Evolutionary conservation across 2,797 vertebrate species (phyloP).

Genomic region (Otolemur crassicaudatus): DNA sequence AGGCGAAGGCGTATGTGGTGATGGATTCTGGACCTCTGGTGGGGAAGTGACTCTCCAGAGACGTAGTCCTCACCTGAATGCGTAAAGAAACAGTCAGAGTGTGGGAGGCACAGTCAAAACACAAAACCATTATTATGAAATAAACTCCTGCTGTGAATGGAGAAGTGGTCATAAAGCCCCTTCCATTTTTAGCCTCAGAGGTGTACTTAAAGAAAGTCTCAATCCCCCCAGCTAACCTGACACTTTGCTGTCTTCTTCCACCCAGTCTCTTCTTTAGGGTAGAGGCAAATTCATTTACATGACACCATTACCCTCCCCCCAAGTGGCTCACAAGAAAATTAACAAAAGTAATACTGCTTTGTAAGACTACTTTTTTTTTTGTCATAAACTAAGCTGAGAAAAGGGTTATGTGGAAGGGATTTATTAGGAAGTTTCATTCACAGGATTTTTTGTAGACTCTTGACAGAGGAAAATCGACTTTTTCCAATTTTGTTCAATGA

Average conservation of each 20-base stretch:
- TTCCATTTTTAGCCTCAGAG: neutral
- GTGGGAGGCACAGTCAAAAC: neutral
- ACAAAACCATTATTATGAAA: neutral
- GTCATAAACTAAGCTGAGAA: neutral
- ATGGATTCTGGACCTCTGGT: neutral
- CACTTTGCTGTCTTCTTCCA: neutral
- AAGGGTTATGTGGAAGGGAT: neutral
- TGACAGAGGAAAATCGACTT: neutral
- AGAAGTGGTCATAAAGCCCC: neutral
- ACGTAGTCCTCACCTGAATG: neutral
- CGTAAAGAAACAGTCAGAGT: neutral
- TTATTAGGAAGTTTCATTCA: neutral
- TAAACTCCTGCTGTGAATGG: neutral
- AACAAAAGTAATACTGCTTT: neutral
- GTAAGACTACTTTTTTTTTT: neutral
- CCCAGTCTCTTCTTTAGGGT: neutral
- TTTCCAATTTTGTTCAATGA: neutral
- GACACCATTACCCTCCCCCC: neutral
- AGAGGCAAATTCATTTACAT: neutral
- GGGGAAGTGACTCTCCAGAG: neutral
- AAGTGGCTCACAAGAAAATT: neutral
- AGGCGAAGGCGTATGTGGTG: neutral
- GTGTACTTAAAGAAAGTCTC: neutral
- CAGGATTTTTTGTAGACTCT: neutral
- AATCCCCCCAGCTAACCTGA: neutral